Base-by-base conservation (phyloP, 2,888 invertebrate genomes). In the Diaprepes abbreviatus region DNA sequence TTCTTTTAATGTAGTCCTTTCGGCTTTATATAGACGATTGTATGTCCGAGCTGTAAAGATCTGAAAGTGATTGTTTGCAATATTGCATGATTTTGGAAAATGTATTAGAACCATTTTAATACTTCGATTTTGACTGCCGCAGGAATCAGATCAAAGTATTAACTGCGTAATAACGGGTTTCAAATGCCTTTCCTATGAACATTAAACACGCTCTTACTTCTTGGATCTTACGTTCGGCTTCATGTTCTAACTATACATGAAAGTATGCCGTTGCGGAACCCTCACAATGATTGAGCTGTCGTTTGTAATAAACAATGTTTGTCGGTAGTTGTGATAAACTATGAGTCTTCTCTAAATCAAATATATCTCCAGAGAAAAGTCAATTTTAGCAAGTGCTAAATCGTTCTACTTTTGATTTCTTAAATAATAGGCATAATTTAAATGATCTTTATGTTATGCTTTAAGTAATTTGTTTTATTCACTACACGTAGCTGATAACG, bases 221-320 rank as follows among this genome's bases (percentile, higher is more conserved):
- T n/a, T n/a, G n/a, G n/a, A n/a, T n/a, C n/a, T n/a, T n/a, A n/a
- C n/a, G n/a, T n/a, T n/a, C n/a, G n/a, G 71, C 60, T 38, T 67
- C 59, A 12, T 50, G n/a, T 59, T 71, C 71, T 9, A 62, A 43
- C 67, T 65, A 57, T 16, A 72, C 64, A 62, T 70, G 66, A 55
- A 73, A 76, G 60, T 68, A 66, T 2, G 69, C 73, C 63, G 58
- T 60, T 17, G 59, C 59, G 28, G 70, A 65, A 63, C 66, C 71
- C 16, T 71, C 76, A 45, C 68, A 55, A 70, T 78, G 62, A 50
- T 74, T 74, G 16, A 76, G 59, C 50, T 77, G 75, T 9, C 76
- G 55, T 45, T 77, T 77, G 28, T 76, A 77, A 65, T 74, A 76
- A 19, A 74, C 66, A 57, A 76, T 66, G 59, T 70, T 72, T 7